phyloP scores from a whole-genome alignment of 30 jellyfish, hydroid and myxozoan species.

The Hydractinia echinata region DNA sequence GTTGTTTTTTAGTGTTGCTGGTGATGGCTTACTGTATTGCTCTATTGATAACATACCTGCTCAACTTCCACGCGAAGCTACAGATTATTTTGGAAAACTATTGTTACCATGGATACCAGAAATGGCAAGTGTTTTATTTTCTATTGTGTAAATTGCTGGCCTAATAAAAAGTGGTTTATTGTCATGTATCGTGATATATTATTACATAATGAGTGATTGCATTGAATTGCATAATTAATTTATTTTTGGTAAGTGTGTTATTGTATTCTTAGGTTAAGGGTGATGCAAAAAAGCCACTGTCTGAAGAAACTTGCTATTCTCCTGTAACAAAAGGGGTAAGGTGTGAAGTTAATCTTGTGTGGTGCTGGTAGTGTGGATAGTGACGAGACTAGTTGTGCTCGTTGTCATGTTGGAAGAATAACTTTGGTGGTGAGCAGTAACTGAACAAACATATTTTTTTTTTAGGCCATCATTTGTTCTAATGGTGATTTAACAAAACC shows the following conservation, averaged over 20 bases:
- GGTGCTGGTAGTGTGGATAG: too few species aligned
- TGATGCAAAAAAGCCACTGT: constrained; percentile 61
- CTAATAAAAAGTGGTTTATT: too few species aligned
- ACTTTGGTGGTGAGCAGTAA: too few species aligned
- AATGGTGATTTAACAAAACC: constrained; percentile 69
- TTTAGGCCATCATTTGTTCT: constrained; percentile 77
- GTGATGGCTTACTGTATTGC: constrained; percentile 83
- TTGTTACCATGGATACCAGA: constrained; percentile 94
- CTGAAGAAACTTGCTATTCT: constrained; percentile 36
- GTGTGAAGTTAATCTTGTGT: not conserved
- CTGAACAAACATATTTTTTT: not conserved
- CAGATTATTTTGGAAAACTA: constrained; percentile 81
- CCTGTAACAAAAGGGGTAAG: constrained; percentile 63
- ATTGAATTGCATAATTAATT: not conserved
- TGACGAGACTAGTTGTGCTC: too few species aligned
- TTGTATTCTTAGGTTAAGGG: constrained; percentile 44
- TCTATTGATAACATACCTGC: constrained; percentile 93
- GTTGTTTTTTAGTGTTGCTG: constrained; percentile 61
- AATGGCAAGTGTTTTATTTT: constrained; percentile 47
- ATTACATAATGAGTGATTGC: not conserved
- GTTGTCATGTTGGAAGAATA: too few species aligned
- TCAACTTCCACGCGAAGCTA: constrained; percentile 90
- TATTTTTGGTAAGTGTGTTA: too few species aligned
- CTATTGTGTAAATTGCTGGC: not conserved
- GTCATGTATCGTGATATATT: not conserved